A percentile compares a stretch with the other conserved stretches of the same genome.
phyloP scores from a whole-genome alignment of 2,888 invertebrate genomes.

The Cacoxenus indagator region DNA sequence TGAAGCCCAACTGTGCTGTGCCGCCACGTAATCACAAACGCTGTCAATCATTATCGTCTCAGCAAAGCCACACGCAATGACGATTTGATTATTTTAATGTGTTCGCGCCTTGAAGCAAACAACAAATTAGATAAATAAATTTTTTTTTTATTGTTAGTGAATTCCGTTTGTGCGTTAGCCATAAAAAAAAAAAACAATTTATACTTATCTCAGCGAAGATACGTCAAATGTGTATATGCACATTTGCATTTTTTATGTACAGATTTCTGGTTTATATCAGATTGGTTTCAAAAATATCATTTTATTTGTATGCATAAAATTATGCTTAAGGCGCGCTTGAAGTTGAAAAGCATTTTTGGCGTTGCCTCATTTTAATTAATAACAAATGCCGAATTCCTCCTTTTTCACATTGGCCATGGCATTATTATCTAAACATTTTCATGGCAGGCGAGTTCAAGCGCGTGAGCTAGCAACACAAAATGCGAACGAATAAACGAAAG shows the following conservation, averaged over 20 bases:
- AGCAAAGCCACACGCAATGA: constrained; percentile 32
- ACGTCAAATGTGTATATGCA: constrained; percentile 46
- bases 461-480: constrained; percentile 35
- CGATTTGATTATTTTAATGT: constrained; percentile 53
- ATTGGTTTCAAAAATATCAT: background rate
- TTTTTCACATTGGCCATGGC: background rate
- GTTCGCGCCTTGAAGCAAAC: constrained; percentile 36
- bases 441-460: background rate
- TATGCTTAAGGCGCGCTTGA: background rate
- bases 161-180: constrained; percentile 1
- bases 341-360: constrained; percentile 12
- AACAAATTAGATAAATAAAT: constrained; percentile 41
- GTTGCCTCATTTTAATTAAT: constrained; percentile 13
- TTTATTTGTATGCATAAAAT: background rate
- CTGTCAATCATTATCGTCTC: constrained; percentile 41
- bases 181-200: constrained; percentile 55
- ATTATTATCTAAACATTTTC: background rate
- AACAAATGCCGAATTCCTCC: background rate
- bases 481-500: constrained; percentile 33
- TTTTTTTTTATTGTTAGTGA: constrained; percentile 44
- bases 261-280: background rate
- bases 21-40: constrained; percentile 45
- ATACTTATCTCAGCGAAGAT: constrained; percentile 60
- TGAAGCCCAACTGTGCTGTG: constrained; percentile 40
- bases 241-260: constrained; percentile 14